These are phyloP conservation scores for Chironomus tentans DNA, from an alignment of 2,888 invertebrate species.

Conservation along the genomic window DNA sequence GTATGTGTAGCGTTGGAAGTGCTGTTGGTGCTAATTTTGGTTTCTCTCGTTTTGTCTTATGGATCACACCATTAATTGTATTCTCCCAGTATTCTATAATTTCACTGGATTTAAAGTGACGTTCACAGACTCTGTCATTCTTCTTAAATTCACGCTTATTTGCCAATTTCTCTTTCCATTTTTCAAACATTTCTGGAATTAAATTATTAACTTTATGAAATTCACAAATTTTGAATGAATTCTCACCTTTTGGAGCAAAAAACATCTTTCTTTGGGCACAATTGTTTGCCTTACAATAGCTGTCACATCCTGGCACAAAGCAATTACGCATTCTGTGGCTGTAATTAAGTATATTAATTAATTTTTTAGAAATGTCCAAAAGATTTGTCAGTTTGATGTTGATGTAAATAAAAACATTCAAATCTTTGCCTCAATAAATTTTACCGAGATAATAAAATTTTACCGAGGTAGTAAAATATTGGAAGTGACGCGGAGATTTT, in stretches of 20 bases:
- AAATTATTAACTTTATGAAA: not conserved
- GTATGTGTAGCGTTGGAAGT: conserved; percentile 33
- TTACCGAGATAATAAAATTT: too few relatives aligned
- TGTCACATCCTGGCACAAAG: conserved; percentile 34
- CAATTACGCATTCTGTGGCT: conserved; percentile 32
- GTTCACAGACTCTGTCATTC: conserved; percentile 33
- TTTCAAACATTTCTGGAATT: conserved; percentile 30
- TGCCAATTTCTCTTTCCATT: conserved; percentile 32
- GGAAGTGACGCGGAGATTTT: not conserved
- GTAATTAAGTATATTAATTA: not conserved
- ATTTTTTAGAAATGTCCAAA: not conserved
- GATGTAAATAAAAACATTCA: too few relatives aligned
- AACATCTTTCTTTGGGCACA: conserved; percentile 32
- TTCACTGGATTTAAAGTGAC: conserved; percentile 33
- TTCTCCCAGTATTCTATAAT: conserved; percentile 34
- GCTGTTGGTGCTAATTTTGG: conserved; percentile 32
- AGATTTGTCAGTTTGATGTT: too few relatives aligned
- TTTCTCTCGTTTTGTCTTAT: conserved; percentile 34
- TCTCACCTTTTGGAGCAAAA: conserved; percentile 31
- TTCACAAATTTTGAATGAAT: not conserved
- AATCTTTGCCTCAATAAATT: too few relatives aligned
- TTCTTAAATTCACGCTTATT: conserved; percentile 31
- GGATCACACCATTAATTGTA: conserved; percentile 32
- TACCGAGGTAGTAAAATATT: not conserved
- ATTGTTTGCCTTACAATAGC: conserved; percentile 29